Evolutionary conservation across 1,140 invertebrate species (phyloP).

Genomic region (Neuroterus valhalla): DNA sequence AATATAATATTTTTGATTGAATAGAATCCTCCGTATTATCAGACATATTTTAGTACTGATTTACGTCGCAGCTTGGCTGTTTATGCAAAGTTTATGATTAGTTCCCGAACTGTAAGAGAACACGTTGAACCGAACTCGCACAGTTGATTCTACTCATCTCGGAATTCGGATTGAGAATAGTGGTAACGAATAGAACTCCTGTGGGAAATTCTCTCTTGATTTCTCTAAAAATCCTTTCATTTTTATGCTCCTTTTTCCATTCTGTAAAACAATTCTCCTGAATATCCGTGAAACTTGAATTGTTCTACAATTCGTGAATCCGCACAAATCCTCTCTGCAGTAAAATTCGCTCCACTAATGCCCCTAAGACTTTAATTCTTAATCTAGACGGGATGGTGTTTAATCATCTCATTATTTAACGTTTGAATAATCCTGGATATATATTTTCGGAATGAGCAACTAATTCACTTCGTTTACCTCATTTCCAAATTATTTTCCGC

Average conservation of each 20-base stretch:
- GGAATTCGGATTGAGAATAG: slow-evolving; percentile 17
- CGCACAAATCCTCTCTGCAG: too few relatives aligned
- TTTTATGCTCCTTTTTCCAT: not conserved
- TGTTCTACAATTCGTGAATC: too few relatives aligned
- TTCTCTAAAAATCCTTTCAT: not conserved
- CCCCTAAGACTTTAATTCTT: too few relatives aligned
- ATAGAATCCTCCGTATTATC: not conserved
- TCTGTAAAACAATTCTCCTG: not conserved
- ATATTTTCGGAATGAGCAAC: too few relatives aligned
- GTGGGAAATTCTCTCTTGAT: slow-evolving; percentile 1
- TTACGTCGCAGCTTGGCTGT: not conserved
- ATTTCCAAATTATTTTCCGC: too few relatives aligned
- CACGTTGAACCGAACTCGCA: slow-evolving; percentile 9
- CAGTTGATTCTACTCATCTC: slow-evolving; percentile 12
- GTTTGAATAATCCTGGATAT: too few relatives aligned
- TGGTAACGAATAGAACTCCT: slow-evolving; percentile 23
- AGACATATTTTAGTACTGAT: not conserved
- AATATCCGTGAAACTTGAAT: not conserved
- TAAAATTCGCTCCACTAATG: too few relatives aligned
- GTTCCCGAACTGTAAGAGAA: slow-evolving; percentile 18
- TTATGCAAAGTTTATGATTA: slow-evolving; percentile 24
- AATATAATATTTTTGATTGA: too few relatives aligned
- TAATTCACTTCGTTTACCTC: too few relatives aligned
- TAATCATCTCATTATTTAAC: too few relatives aligned
- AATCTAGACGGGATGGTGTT: too few relatives aligned